Base-by-base conservation (phyloP, 92 coral and sea anemone species). In the Virgularia gustaviana region DNA sequence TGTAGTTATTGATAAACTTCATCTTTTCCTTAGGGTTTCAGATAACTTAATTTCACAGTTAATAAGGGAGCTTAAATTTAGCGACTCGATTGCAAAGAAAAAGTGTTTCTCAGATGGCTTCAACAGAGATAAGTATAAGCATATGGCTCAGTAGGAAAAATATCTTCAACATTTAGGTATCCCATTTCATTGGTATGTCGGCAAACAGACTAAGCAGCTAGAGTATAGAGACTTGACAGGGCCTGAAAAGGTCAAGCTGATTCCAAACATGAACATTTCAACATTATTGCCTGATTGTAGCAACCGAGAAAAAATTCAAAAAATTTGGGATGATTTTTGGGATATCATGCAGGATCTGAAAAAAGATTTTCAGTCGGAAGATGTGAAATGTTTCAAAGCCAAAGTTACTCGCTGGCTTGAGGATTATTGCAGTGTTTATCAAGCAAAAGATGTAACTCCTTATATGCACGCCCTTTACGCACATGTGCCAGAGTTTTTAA, bases 81-180 rank as follows among this genome's bases (percentile, higher is more conserved):
- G 65, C 16, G 88, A 83, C 51, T 70, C 70, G 16, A 39, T 72
- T 60, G 79, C 49, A 34, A 79, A 79, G 53, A 67, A 57, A 29
- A 63, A 62, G 35, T 41, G 37, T 6, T 82, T 82, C 44, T 20
- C 88, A 13, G 60, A 56, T 68, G 78, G 78, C 8, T 63, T 63
- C 25, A 0, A n/a, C 16, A n/a, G 71, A 25, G 52, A 38, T 13
- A 78, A 49, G 16, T 78, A 56, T 38, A 73, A 75, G 66, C 87
- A 86, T 63, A 82, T 86, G 90, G 81, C 84, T 25, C 55, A 63
- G 10, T 83, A 87, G 61, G 83, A 79, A 32, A 23, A 45, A 23
- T 86, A 77, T 57, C 24, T 83, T 8, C 37, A 68, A 30, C 10
- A 65, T 9, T 28, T 52, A 29, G 83, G 84, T 1, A 80, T 80